These are phyloP conservation scores for Rhinichthys klamathensis DNA, from an alignment of 2,113 vertebrate species.

Conservation along the genomic window DNA sequence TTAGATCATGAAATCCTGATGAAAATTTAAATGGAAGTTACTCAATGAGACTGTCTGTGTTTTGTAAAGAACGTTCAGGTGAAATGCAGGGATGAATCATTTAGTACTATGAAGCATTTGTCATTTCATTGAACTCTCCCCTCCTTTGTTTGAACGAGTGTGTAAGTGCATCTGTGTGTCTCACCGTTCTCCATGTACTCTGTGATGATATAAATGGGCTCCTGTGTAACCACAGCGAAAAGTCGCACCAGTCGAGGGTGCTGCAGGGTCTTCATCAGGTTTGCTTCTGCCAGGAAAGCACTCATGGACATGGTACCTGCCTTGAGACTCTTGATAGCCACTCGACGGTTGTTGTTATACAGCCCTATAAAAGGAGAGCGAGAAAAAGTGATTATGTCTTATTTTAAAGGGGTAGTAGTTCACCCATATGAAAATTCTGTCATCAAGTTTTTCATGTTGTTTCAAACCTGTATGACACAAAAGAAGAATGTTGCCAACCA, in stretches of 20 bases:
- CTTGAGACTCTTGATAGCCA: constrained; percentile 95
- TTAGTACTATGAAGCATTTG: not conserved
- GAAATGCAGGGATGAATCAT: not conserved
- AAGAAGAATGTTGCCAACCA: too few relatives aligned
- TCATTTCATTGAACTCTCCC: not conserved
- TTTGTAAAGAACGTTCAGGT: constrained; percentile 6
- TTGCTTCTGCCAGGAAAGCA: constrained; percentile 94
- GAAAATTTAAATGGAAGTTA: constrained; percentile 15
- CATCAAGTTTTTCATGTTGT: not conserved
- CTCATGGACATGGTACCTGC: constrained; percentile 92
- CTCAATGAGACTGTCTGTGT: not conserved
- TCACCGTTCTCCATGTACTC: constrained; percentile 98
- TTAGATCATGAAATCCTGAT: constrained; percentile 22
- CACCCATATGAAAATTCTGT: not conserved
- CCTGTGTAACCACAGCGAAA: constrained; percentile 94
- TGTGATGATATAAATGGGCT: constrained; percentile 96
- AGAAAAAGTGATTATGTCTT: not conserved
- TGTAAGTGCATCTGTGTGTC: constrained; percentile 12
- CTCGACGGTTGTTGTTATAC: constrained; percentile 89
- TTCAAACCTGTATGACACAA: not conserved
- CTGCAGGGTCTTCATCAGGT: constrained; percentile 97
- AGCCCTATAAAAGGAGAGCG: constrained; percentile 70
- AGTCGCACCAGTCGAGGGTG: constrained; percentile 88
- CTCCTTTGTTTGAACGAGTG: not conserved
- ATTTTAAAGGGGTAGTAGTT: not conserved